These are phyloP conservation scores for Propithecus deckenii DNA, from an alignment of 2,797 vertebrate species.

Conservation along the genomic window DNA sequence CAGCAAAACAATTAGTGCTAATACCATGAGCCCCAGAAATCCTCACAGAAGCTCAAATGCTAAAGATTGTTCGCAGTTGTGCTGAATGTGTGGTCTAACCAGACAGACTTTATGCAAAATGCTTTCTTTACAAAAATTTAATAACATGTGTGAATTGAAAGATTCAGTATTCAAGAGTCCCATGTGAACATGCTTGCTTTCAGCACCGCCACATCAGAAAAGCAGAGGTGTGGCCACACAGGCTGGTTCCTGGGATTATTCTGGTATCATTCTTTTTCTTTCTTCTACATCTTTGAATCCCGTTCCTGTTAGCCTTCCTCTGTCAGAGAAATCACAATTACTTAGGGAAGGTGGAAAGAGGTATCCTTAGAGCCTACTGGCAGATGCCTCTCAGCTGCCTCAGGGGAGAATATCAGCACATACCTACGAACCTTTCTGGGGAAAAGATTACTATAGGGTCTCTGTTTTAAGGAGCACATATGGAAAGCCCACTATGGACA, in stretches of 20 bases:
- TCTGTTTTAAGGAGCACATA: neutral
- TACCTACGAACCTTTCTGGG: neutral
- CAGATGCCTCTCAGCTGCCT: neutral
- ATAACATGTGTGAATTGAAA: neutral
- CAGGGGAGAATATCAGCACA: neutral
- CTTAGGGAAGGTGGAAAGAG: neutral
- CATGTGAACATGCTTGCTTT: neutral
- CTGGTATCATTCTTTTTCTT: neutral
- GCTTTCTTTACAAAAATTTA: neutral
- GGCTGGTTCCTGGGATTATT: neutral
- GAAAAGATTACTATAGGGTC: neutral
- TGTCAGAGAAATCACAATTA: neutral
- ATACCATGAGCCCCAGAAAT: slow-evolving; percentile 8
- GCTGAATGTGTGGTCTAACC: neutral
- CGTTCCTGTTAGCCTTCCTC: neutral
- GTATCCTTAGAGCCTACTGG: neutral
- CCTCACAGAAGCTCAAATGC: neutral
- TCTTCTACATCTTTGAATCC: neutral
- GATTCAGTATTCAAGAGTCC: neutral
- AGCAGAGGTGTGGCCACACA: neutral
- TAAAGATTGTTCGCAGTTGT: neutral
- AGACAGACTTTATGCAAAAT: neutral
- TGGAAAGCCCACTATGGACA: neutral
- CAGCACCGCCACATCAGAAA: neutral
- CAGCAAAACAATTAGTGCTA: slow-evolving; percentile 9